phyloP scores from a whole-genome alignment of 2,113 vertebrate species.

The Hystrix cristata region DNA sequence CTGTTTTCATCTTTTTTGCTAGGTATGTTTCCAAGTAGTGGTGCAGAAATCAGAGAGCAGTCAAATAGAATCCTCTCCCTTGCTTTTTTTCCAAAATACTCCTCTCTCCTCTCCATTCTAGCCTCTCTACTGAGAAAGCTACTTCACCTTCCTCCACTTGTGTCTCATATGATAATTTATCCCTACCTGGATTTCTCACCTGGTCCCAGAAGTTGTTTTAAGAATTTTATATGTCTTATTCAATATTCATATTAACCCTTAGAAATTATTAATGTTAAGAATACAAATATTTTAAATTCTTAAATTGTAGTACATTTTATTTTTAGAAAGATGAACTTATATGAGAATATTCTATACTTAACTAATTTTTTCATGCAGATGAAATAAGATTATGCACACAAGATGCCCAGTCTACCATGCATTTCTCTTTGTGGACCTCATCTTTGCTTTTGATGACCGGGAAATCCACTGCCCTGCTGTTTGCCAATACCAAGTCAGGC shows the following conservation, averaged over 20 bases:
- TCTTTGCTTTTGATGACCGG: neutral
- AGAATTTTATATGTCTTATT: neutral
- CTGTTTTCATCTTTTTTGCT: neutral
- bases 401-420: neutral
- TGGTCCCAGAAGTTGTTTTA: neutral
- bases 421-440: neutral
- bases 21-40: neutral
- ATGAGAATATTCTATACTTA: neutral
- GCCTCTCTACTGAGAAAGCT: neutral
- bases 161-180: neutral
- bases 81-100: neutral
- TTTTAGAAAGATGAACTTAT: neutral
- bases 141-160: neutral
- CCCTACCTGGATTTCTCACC: neutral
- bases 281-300: neutral
- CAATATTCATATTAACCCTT: neutral
- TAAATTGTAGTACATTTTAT: neutral
- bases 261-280: neutral
- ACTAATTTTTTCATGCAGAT: neutral
- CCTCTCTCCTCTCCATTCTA: neutral
- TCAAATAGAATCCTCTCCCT: neutral
- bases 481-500: neutral
- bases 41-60: neutral
- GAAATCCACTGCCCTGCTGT: neutral
- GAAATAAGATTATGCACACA: neutral